Conservation (phyloP, 23 tunicate species). For the Halocynthia aurantium region DNA sequence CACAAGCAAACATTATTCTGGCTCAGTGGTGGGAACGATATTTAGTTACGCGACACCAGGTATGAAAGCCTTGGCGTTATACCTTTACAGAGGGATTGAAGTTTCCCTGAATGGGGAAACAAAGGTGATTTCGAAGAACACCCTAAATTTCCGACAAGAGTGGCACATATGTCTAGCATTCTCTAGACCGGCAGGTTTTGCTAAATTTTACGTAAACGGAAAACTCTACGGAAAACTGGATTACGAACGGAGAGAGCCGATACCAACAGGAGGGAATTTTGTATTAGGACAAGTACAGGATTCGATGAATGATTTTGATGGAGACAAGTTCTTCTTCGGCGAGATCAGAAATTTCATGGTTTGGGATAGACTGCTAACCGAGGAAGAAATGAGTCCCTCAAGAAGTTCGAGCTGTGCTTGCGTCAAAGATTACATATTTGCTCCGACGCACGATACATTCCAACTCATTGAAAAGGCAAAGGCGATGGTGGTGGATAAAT, state of each 20-base stretch:
- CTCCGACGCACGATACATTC: neutral
- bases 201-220: neutral
- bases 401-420: neutral
- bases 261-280: neutral
- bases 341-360: neutral
- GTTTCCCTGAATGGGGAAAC: too few relatives aligned
- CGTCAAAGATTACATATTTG: neutral
- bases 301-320: neutral
- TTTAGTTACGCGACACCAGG: too few relatives aligned
- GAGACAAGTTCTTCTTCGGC: neutral
- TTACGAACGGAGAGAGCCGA: neutral
- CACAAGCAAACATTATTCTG: too few relatives aligned
- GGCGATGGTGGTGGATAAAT: too few relatives aligned
- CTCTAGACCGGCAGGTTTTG: slow-evolving; percentile 1
- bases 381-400: neutral
- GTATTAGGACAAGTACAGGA: neutral
- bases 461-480: neutral
- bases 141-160: neutral
- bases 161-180: neutral
- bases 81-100: too few relatives aligned
- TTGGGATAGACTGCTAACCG: neutral
- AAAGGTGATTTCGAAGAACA: too few relatives aligned
- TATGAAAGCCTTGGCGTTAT: too few relatives aligned
- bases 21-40: too few relatives aligned
- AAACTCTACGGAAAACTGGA: neutral